Evolutionary conservation across 2,797 vertebrate genomes (phyloP).

Genomic region (Iguana delicatissima): DNA sequence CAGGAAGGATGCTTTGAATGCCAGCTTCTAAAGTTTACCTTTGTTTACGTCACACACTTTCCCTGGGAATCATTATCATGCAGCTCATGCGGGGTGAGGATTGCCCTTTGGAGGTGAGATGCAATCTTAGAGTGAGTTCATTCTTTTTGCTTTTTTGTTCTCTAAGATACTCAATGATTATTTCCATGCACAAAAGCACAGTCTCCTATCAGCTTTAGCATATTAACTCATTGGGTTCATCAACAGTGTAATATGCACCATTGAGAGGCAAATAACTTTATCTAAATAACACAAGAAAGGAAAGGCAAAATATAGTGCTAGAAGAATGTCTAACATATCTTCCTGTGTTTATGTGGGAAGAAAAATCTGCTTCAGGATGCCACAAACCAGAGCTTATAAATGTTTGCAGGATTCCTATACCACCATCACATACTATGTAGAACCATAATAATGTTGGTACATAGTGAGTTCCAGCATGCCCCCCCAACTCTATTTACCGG

Average conservation of each 20-base stretch:
- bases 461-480: too few species aligned
- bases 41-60: constrained; percentile 47
- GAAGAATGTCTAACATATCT: not conserved
- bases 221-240: constrained; percentile 4
- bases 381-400: too few species aligned
- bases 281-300: not conserved
- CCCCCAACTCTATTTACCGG: too few species aligned
- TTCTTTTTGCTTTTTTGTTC: constrained; percentile 31
- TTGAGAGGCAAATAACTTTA: not conserved
- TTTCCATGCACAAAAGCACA: constrained; percentile 29
- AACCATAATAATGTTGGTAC: too few species aligned
- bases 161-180: constrained; percentile 52
- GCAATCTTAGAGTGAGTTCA: constrained; percentile 52
- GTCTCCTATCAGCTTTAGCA: not conserved
- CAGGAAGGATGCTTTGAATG: constrained; percentile 45
- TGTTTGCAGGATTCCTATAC: too few species aligned
- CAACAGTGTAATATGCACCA: not conserved
- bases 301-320: not conserved
- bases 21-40: constrained; percentile 63
- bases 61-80: constrained; percentile 43
- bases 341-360: too few species aligned
- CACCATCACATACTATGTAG: too few species aligned
- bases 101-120: constrained; percentile 55
- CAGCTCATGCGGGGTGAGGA: constrained; percentile 25
- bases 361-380: too few species aligned